Percentiles rank a stretch among this genome's conserved stretches.
Evolutionary conservation across 2,888 invertebrate species (phyloP).

Genomic region (Ellobium chinense): DNA sequence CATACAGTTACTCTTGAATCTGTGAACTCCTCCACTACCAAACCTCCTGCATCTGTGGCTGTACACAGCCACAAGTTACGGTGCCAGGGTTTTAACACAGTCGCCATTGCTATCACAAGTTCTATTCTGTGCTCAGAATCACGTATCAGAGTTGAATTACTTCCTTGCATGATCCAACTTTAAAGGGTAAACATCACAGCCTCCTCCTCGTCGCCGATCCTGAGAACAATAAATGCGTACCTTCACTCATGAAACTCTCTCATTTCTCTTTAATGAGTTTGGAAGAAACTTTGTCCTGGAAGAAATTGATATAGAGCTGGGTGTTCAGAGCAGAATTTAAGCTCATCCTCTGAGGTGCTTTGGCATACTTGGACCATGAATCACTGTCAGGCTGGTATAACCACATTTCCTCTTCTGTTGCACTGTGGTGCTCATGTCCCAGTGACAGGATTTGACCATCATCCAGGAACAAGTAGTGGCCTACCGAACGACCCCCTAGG

Average conservation of each 20-base stretch:
- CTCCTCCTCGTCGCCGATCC: not conserved
- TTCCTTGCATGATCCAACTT: not conserved
- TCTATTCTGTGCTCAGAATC: not conserved
- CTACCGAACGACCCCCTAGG: constrained; percentile 76
- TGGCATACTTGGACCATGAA: constrained; percentile 72
- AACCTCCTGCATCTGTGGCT: too few relatives aligned
- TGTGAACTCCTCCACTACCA: too few relatives aligned
- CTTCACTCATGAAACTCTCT: constrained; percentile 8
- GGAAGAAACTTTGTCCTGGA: constrained; percentile 74
- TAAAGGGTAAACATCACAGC: not conserved
- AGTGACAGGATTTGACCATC: constrained; percentile 73
- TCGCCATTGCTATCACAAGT: too few relatives aligned
- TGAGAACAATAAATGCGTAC: too few relatives aligned
- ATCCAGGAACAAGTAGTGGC: constrained; percentile 70
- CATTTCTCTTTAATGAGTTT: constrained; percentile 69
- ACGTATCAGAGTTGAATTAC: not conserved
- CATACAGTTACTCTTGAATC: too few relatives aligned
- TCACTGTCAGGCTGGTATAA: constrained; percentile 69
- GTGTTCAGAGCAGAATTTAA: constrained; percentile 73
- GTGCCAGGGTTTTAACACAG: too few relatives aligned
- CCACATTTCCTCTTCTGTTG: constrained; percentile 78
- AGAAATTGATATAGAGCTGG: constrained; percentile 72
- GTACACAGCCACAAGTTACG: too few relatives aligned
- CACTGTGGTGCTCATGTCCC: constrained; percentile 76
- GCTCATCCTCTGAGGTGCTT: constrained; percentile 74